A percentile compares a stretch with the other conserved stretches of the same genome.
These are phyloP conservation scores for Asobara japonica DNA, from an alignment of 1,140 invertebrate species.

Conservation along the genomic window DNA sequence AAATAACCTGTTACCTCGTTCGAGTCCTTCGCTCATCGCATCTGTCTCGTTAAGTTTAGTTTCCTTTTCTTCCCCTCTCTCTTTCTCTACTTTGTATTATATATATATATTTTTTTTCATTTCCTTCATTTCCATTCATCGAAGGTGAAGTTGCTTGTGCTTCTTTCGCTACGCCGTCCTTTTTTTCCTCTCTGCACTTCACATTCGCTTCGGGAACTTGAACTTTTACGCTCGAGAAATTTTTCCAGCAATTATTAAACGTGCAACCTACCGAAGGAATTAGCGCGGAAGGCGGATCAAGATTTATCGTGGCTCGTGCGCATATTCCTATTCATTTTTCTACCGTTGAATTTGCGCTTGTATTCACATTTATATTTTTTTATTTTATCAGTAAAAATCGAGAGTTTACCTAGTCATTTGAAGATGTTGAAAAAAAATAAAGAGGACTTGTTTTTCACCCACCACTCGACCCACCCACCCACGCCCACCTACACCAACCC, in stretches of 20 bases:
- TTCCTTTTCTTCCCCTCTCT: not conserved
- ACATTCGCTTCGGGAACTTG: slow-evolving; percentile 25
- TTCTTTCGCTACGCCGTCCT: not conserved
- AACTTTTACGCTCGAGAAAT: slow-evolving; percentile 47
- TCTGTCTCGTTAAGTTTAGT: slow-evolving; percentile 37
- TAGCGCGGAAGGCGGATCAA: slow-evolving; percentile 52
- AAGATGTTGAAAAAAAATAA: too few species aligned
- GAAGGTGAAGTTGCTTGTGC: slow-evolving; percentile 4
- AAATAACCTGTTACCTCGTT: slow-evolving; percentile 48
- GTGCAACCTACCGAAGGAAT: slow-evolving; percentile 52
- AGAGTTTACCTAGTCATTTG: not conserved
- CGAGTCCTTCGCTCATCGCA: slow-evolving; percentile 23
- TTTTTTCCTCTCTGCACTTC: slow-evolving; percentile 19
- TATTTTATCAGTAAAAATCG: not conserved
- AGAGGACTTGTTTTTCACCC: too few species aligned
- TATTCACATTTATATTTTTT: not conserved
- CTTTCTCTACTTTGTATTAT: not conserved
- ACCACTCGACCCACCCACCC: too few species aligned
- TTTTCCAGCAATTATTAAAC: slow-evolving; percentile 48
- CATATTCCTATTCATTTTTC: slow-evolving; percentile 21
- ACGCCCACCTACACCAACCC: too few species aligned
- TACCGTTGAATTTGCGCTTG: not conserved
- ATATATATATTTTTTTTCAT: not conserved
- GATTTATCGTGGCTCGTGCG: slow-evolving; percentile 47
- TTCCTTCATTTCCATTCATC: not conserved